Evolutionary conservation across 2,797 vertebrate species (phyloP).

Genomic region (Coendou prehensilis): DNA sequence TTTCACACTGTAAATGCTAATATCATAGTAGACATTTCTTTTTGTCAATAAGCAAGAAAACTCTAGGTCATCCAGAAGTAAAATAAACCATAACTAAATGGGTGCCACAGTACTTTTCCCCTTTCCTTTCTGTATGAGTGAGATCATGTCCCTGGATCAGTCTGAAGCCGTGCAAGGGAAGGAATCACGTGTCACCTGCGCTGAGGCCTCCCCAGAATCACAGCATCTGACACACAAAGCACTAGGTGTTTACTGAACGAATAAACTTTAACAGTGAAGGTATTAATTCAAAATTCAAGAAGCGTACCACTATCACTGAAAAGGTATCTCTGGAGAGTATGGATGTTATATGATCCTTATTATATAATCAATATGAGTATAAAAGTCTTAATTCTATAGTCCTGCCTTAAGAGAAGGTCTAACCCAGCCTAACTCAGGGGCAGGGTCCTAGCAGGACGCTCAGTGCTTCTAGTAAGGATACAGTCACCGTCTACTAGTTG

Average conservation of each 20-base stretch:
- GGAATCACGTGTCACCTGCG: background rate
- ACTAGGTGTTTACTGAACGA: background rate
- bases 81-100: background rate
- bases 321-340: background rate
- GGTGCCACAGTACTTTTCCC: too few relatives aligned
- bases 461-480: background rate
- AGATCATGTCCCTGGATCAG: too few relatives aligned
- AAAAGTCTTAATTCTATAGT: background rate
- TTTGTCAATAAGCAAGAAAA: background rate
- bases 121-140: background rate
- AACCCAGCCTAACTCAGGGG: background rate
- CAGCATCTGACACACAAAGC: background rate
- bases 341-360: background rate
- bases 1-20: background rate
- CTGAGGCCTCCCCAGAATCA: background rate
- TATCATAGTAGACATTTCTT: background rate
- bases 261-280: background rate
- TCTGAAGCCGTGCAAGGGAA: background rate
- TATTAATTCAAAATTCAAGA: slow-evolving; percentile 30
- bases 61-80: background rate
- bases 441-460: background rate
- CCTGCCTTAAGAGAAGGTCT: background rate
- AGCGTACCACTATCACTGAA: background rate
- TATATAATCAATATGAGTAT: background rate
- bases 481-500: background rate